phyloP scores from a whole-genome alignment of 2,888 invertebrate species.

The Malthinus flaveolus region DNA sequence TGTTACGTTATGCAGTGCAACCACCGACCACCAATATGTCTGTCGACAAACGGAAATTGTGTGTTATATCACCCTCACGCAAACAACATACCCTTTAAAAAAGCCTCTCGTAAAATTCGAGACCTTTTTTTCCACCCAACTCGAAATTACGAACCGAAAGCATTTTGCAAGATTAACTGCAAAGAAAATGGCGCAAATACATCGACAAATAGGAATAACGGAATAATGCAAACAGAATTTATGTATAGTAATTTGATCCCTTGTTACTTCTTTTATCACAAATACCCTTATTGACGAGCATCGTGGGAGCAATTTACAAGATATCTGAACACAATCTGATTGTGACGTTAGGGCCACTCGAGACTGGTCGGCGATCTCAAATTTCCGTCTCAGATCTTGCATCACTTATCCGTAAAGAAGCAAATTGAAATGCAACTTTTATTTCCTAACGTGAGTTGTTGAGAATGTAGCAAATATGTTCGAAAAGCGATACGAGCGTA shows the following conservation, averaged over 20 bases:
- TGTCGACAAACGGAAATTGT: slow-evolving; percentile 28
- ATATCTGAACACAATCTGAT: slow-evolving; percentile 21
- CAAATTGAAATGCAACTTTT: slow-evolving; percentile 12
- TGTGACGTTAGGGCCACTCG: slow-evolving; percentile 22
- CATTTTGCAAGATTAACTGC: slow-evolving; percentile 2
- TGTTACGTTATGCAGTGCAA: slow-evolving; percentile 10
- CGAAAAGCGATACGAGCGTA: too few relatives aligned
- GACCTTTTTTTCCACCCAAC: neutral
- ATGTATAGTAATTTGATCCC: slow-evolving; percentile 28
- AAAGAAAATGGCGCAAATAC: neutral
- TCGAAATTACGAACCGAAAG: too few relatives aligned
- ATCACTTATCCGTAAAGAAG: slow-evolving; percentile 3
- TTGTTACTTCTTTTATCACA: slow-evolving; percentile 29
- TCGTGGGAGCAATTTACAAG: slow-evolving; percentile 24
- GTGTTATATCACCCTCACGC: slow-evolving; percentile 17
- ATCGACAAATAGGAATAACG: neutral
- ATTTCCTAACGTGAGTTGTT: slow-evolving; percentile 1
- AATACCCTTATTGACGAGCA: slow-evolving; percentile 25
- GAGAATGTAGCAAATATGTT: too few relatives aligned
- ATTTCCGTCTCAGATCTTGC: slow-evolving; percentile 17
- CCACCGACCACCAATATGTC: slow-evolving; percentile 26
- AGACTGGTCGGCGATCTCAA: slow-evolving; percentile 23
- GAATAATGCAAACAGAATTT: slow-evolving; percentile 12
- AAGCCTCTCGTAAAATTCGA: slow-evolving; percentile 7
- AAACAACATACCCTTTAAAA: slow-evolving; percentile 12